Base-by-base conservation (phyloP, 2,888 invertebrate genomes). In the Cryptus armator region DNA sequence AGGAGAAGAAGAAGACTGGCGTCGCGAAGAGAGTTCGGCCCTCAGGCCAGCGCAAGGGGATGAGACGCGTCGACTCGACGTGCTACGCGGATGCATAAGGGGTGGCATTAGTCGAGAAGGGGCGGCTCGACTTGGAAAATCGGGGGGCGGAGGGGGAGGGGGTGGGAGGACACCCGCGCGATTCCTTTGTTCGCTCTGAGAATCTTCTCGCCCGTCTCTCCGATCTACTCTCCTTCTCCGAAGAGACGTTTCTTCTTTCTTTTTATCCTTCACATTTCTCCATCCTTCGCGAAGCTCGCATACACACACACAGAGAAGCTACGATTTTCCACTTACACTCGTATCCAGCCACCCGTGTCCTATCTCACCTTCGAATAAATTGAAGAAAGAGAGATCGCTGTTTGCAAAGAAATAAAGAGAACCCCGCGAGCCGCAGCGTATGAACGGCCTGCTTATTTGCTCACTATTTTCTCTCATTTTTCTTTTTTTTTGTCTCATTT, bases 91-190 rank as follows among this genome's bases (percentile, higher is more conserved):
- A 91, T 91, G 92, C 92, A 91, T 91, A 91, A 91, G 90, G 91
- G 92, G 91, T 91, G 91, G 91, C 91, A 91, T 91, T 91, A 91
- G 90, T 89, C 86, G 90, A 88, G 89, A 85, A 87, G 88, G 87
- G 56, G 87, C 85, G 88, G 89, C 85, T 68, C 53, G 46, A 46
- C 59, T 67, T 77, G 76, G 64, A 80, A 80, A 84, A 80, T 78
- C 70, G 74, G 24, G 24, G 51, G 44, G 85, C 82, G 86, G 88
- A 5, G 37, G 37, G 37, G 37, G 5, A 37, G 37, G 37, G 37
- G 6, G 9, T 37, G 37, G 37, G 37, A 37, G 37, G 37, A 37
- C 88, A 87, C 85, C 87, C 87, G 88, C 87, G 85, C 87, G 86
- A 72, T 86, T 86, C 86, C 89, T 89, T 88, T 90, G 89, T 90